Evolutionary conservation across 2,888 invertebrate genomes (phyloP).

Genomic region (Eledona agricola): DNA sequence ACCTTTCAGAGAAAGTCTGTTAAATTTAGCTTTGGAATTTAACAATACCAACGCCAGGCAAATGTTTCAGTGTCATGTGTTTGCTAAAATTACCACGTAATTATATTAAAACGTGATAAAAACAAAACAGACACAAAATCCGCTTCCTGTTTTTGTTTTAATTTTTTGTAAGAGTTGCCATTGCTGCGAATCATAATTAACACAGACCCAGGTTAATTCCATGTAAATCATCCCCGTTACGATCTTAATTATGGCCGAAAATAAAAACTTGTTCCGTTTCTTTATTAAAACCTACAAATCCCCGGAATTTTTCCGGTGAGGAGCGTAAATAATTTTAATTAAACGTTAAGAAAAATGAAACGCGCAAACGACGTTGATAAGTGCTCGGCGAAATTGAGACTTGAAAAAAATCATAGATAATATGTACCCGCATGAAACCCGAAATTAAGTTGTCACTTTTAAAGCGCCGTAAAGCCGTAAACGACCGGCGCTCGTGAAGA

Average conservation of each 20-base stretch:
- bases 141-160: conserved; percentile 20
- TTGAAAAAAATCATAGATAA: background rate
- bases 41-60: too few relatives aligned
- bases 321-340: conserved; percentile 24
- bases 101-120: too few relatives aligned
- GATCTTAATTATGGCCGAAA: conserved; percentile 24
- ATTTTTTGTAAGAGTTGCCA: conserved; percentile 1
- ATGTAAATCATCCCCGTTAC: conserved; percentile 24
- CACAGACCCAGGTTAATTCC: conserved; percentile 22
- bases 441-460: conserved; percentile 31
- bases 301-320: conserved; percentile 4
- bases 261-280: conserved; percentile 17
- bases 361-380: too few relatives aligned
- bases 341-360: conserved; percentile 18
- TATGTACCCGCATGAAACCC: conserved; percentile 20
- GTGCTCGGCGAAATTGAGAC: conserved; percentile 8
- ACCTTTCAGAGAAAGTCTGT: too few relatives aligned
- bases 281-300: conserved; percentile 19
- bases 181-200: conserved; percentile 24
- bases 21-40: too few relatives aligned
- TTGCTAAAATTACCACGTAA: too few relatives aligned
- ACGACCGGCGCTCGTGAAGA: conserved; percentile 13
- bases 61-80: too few relatives aligned
- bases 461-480: conserved; percentile 23
- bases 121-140: conserved; percentile 9